These are phyloP conservation scores for Arothron firmamentum DNA, from an alignment of 2,113 vertebrate genomes.

Conservation along the genomic window DNA sequence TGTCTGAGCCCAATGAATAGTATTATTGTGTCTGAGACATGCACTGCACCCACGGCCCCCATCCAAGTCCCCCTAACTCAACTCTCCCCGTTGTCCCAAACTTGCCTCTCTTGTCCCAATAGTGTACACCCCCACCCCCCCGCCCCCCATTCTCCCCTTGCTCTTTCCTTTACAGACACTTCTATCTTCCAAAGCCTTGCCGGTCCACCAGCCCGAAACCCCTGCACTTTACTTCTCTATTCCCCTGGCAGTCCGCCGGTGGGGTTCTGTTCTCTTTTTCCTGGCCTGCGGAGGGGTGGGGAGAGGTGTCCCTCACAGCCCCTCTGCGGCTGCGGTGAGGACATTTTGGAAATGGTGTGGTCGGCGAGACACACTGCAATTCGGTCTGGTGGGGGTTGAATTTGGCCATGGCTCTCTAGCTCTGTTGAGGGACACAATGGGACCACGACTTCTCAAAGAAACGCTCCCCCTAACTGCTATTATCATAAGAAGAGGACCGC, in stretches of 20 bases:
- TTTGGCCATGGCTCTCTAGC: conserved; percentile 58
- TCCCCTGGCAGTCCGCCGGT: conserved; percentile 49
- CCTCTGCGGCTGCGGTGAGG: conserved; percentile 11
- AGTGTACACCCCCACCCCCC: conserved; percentile 29
- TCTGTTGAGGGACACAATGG: conserved; percentile 62
- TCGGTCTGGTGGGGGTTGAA: conserved; percentile 50
- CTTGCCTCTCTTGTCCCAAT: conserved; percentile 59
- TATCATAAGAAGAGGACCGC: conserved; percentile 72
- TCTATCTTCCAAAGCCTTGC: conserved; percentile 59
- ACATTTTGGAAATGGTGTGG: conserved; percentile 33
- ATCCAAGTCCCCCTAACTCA: conserved; percentile 59
- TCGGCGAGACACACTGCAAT: conserved; percentile 12
- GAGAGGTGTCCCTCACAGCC: conserved; percentile 45
- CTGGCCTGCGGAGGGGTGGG: conserved; percentile 15
- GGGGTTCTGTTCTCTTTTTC: conserved; percentile 46
- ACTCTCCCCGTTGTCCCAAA: conserved; percentile 39
- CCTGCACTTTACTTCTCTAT: conserved; percentile 64
- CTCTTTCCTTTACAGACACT: conserved; percentile 54
- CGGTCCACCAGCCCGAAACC: conserved; percentile 50
- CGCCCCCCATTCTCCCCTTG: conserved; percentile 18
- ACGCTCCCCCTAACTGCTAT: conserved; percentile 56
- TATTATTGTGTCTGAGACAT: conserved; percentile 86
- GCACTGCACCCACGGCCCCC: conserved; percentile 67
- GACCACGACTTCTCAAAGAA: conserved; percentile 67
- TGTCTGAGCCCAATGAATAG: conserved; percentile 82